A percentile compares a stretch with the other conserved stretches of the same genome.
Conservation (phyloP, 2,797 vertebrate genomes). For the Falco rusticolus region DNA sequence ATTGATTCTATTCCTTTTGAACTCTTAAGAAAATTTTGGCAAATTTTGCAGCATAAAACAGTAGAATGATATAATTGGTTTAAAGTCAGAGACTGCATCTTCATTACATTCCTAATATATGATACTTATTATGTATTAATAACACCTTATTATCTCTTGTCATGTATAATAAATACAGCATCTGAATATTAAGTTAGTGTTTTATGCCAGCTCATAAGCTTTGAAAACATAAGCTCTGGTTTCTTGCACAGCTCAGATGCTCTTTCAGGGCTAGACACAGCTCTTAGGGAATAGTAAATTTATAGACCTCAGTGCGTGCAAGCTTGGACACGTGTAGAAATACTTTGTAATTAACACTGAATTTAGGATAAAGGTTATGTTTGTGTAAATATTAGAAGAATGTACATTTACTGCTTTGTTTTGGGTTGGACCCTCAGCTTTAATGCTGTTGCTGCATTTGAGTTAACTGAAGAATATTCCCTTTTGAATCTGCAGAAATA, state of each 20-base stretch:
- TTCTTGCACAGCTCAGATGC: background rate
- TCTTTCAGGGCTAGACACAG: background rate
- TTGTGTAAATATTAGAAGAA: background rate
- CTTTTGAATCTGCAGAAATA: background rate
- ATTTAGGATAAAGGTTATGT: background rate
- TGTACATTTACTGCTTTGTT: background rate
- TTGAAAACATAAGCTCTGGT: background rate
- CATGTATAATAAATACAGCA: background rate
- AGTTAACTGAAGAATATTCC: background rate
- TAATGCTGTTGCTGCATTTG: background rate
- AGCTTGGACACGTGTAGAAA: background rate
- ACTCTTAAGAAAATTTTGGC: background rate
- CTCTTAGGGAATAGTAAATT: background rate
- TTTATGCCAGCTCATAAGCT: background rate
- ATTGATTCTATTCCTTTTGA: constrained; percentile 1
- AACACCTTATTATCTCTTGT: constrained; percentile 39
- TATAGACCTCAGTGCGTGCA: background rate
- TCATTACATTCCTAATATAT: constrained; percentile 26
- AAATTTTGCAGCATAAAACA: background rate
- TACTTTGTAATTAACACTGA: background rate
- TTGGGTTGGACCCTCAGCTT: background rate
- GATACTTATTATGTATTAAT: constrained; percentile 44
- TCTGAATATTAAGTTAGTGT: constrained; percentile 4
- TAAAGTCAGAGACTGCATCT: constrained; percentile 18
- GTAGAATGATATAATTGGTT: background rate